These are phyloP conservation scores for Lonchura striata DNA, from an alignment of 2,113 vertebrate species.

Conservation along the genomic window DNA sequence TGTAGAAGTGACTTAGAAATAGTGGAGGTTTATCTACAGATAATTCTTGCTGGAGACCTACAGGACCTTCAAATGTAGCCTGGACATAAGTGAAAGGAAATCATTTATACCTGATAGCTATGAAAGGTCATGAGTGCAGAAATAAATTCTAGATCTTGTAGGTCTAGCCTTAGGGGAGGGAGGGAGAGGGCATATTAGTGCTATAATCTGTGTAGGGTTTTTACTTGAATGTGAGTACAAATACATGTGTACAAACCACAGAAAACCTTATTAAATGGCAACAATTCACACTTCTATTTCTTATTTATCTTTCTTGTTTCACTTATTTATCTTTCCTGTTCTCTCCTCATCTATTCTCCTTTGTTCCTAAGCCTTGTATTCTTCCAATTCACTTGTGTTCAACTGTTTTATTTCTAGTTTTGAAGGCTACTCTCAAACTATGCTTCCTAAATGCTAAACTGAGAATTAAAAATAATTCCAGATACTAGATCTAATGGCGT, in stretches of 20 bases:
- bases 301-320: not conserved
- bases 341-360: not conserved
- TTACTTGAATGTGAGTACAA: not conserved
- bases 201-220: not conserved
- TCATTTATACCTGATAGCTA: constrained; percentile 40
- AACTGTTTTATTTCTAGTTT: not conserved
- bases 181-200: not conserved
- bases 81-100: constrained; percentile 57
- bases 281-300: not conserved
- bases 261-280: not conserved
- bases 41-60: constrained; percentile 35
- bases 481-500: not conserved
- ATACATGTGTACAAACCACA: not conserved
- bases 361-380: not conserved
- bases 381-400: not conserved
- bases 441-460: not conserved
- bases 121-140: constrained; percentile 48
- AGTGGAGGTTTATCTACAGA: not conserved
- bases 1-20: not conserved
- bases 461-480: not conserved
- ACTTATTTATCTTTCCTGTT: not conserved
- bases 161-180: not conserved
- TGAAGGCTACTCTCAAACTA: not conserved
- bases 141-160: not conserved
- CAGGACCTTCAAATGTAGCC: constrained; percentile 39